Evolutionary conservation across 2,797 vertebrate species (phyloP).

Genomic region (Loris lydekkerianus): DNA sequence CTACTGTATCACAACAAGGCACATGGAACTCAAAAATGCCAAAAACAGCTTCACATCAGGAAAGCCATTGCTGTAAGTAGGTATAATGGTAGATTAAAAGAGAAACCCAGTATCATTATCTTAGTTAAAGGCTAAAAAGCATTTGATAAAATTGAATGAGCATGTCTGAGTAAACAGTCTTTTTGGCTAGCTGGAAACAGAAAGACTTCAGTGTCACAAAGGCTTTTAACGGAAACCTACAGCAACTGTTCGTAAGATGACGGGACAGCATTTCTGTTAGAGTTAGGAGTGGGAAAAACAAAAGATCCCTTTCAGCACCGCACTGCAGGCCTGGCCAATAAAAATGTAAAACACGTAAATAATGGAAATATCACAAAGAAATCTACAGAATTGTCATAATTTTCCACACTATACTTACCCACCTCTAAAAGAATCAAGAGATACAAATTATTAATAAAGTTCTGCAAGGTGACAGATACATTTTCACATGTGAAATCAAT

Average conservation of each 20-base stretch:
- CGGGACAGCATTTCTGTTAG: background rate
- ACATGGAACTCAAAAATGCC: background rate
- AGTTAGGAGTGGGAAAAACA: background rate
- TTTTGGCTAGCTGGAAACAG: background rate
- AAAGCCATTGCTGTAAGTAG: background rate
- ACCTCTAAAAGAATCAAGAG: background rate
- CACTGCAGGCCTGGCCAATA: background rate
- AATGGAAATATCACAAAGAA: background rate
- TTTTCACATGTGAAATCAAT: background rate
- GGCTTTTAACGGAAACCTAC: background rate
- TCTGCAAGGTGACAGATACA: background rate
- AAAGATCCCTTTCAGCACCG: background rate
- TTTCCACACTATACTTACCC: background rate
- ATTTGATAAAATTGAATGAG: conserved; percentile 21
- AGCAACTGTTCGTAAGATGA: background rate
- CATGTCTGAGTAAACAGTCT: background rate
- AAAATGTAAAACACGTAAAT: conserved; percentile 22
- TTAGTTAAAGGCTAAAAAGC: conserved; percentile 20
- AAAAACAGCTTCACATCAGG: background rate
- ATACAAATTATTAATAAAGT: background rate
- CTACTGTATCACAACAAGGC: background rate
- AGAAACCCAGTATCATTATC: background rate
- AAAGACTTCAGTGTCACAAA: background rate
- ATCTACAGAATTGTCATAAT: background rate
- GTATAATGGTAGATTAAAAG: background rate